phyloP scores from a whole-genome alignment of 2,888 invertebrate genomes.

The Sepioteuthis lessoniana region DNA sequence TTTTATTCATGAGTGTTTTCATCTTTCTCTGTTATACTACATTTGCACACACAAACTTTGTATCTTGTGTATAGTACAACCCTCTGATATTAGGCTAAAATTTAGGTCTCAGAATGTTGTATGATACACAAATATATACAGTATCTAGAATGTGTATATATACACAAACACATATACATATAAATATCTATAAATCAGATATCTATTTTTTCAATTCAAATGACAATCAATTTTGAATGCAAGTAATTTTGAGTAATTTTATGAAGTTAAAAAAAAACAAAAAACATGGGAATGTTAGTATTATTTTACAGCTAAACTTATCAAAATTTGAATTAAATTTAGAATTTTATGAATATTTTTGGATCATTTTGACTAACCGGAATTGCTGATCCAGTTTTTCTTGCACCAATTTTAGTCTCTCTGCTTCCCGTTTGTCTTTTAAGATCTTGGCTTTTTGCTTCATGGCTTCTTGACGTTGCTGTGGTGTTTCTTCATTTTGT shows the following conservation, averaged over 20 bases:
- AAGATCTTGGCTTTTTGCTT: slow-evolving; percentile 72
- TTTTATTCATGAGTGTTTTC: no score
- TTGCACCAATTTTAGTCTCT: slow-evolving; percentile 71
- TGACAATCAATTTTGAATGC: background rate
- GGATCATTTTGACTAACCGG: slow-evolving; percentile 61
- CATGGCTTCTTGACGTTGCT: slow-evolving; percentile 75
- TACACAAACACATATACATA: no score
- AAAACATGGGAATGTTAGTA: background rate
- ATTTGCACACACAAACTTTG: no score
- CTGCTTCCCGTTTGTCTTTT: slow-evolving; percentile 72
- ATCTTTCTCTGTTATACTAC: no score
- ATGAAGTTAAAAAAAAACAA: no score
- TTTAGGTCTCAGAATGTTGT: no score
- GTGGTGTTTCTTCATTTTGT: slow-evolving; percentile 70
- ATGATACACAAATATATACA: no score
- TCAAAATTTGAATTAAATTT: background rate
- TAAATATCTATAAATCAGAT: background rate
- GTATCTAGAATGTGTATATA: no score
- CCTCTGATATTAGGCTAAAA: no score
- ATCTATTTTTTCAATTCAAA: background rate
- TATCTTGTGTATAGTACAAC: no score
- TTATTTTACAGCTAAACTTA: background rate
- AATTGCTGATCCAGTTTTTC: slow-evolving; percentile 75
- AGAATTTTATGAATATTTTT: background rate
- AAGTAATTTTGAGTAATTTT: background rate